phyloP scores from a whole-genome alignment of 2,113 vertebrate genomes.

The Gobio gobio region DNA sequence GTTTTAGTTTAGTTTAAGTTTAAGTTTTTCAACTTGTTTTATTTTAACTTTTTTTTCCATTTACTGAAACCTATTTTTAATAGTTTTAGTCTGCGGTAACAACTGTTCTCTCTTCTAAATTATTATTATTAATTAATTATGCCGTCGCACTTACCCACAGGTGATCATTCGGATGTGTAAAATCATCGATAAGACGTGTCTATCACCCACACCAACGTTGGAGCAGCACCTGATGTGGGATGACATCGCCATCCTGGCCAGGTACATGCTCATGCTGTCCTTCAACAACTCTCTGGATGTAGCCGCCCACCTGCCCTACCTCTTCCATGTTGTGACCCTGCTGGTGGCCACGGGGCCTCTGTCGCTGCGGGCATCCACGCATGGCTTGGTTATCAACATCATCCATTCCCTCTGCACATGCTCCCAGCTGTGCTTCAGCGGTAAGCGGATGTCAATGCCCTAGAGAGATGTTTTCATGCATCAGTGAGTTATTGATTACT shows the following conservation, averaged over 20 bases:
- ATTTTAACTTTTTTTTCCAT: neutral
- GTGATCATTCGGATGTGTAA: conserved; percentile 91
- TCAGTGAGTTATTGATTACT: conserved; percentile 18
- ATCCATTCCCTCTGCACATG: conserved; percentile 90
- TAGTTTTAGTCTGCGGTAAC: neutral
- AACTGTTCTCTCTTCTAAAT: neutral
- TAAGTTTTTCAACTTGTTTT: neutral
- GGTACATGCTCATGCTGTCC: conserved; percentile 90
- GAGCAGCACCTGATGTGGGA: conserved; percentile 93
- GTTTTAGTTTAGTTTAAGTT: neutral
- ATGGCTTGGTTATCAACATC: conserved; percentile 89
- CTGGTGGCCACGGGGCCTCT: conserved; percentile 88
- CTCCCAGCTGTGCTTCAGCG: conserved; percentile 88
- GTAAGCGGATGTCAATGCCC: conserved; percentile 67
- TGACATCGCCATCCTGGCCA: conserved; percentile 86
- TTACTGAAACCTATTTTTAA: neutral
- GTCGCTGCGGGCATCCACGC: conserved; percentile 87
- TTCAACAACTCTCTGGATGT: conserved; percentile 90
- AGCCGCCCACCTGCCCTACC: conserved; percentile 87
- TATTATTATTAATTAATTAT: neutral
- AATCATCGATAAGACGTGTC: conserved; percentile 89
- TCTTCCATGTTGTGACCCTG: conserved; percentile 88
- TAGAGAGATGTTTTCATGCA: neutral
- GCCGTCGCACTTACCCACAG: conserved; percentile 58
- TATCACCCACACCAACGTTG: conserved; percentile 85